These are phyloP conservation scores for Lepidurus apus DNA, from an alignment of 1,140 invertebrate genomes.

Conservation along the genomic window DNA sequence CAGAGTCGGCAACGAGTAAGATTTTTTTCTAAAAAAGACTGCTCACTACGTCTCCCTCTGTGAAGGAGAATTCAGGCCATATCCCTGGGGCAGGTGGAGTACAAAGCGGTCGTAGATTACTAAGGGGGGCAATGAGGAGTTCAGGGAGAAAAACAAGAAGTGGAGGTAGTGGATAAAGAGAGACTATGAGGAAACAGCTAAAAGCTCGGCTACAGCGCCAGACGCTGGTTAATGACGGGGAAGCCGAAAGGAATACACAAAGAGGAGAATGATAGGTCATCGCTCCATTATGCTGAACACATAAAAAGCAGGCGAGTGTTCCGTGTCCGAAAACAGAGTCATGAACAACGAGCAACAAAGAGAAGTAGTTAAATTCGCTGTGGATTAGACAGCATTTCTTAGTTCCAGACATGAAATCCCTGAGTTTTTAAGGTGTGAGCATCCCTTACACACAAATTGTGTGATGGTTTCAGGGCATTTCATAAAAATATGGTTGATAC, in stretches of 20 bases:
- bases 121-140: neutral
- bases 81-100: constrained; percentile 5
- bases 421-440: too few relatives aligned
- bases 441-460: too few relatives aligned
- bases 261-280: constrained; percentile 8
- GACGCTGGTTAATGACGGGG: constrained; percentile 14
- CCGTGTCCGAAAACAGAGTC: neutral
- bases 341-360: neutral
- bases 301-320: neutral
- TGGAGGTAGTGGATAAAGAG: neutral
- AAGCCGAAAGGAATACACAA: neutral
- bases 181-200: neutral
- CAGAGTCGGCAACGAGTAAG: neutral
- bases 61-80: constrained; percentile 3
- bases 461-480: too few relatives aligned
- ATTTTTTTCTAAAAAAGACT: neutral
- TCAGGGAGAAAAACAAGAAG: neutral
- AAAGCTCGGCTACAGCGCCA: neutral
- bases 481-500: too few relatives aligned
- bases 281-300: neutral
- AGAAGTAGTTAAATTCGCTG: neutral
- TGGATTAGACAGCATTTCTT: too few relatives aligned
- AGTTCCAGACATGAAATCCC: too few relatives aligned
- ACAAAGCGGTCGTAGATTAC: constrained; percentile 1
- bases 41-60: neutral